A percentile compares a stretch with the other conserved stretches of the same genome.
Conservation (phyloP, 2,113 vertebrate species). For the Acrocephalus arundinaceus region DNA sequence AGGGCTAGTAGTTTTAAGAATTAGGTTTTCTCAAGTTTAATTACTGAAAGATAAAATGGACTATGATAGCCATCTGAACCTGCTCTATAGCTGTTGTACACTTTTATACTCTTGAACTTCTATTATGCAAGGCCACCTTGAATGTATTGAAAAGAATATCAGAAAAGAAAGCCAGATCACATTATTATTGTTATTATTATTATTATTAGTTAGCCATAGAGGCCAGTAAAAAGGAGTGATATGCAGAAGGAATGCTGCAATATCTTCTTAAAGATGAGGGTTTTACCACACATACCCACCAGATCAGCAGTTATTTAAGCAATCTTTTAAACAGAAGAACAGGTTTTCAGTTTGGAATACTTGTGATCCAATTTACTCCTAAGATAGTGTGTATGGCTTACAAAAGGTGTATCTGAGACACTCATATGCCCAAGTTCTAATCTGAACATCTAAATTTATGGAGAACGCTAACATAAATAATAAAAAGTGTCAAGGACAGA, state of each 20-base stretch:
- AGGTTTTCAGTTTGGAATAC: background rate
- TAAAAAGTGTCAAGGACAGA: background rate
- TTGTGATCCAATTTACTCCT: background rate
- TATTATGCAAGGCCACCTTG: background rate
- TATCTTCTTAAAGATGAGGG: background rate
- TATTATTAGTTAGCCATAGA: background rate
- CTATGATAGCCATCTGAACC: background rate
- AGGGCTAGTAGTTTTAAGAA: background rate
- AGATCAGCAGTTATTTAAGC: background rate
- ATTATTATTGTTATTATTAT: background rate
- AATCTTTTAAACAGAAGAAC: background rate
- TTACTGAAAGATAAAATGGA: background rate
- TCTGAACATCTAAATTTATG: background rate
- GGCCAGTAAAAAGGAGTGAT: background rate
- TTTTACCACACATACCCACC: background rate
- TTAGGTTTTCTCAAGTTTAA: background rate
- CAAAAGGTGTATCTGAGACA: background rate
- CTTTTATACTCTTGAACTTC: background rate
- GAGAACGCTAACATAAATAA: background rate
- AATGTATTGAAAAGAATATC: background rate
- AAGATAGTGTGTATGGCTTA: rapidly evolving
- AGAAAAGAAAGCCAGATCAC: background rate
- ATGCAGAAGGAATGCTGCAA: background rate
- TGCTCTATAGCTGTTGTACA: background rate
- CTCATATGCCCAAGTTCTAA: background rate